Evolutionary conservation across 2,888 invertebrate genomes (phyloP).

Genomic region (Leucoma salicis): DNA sequence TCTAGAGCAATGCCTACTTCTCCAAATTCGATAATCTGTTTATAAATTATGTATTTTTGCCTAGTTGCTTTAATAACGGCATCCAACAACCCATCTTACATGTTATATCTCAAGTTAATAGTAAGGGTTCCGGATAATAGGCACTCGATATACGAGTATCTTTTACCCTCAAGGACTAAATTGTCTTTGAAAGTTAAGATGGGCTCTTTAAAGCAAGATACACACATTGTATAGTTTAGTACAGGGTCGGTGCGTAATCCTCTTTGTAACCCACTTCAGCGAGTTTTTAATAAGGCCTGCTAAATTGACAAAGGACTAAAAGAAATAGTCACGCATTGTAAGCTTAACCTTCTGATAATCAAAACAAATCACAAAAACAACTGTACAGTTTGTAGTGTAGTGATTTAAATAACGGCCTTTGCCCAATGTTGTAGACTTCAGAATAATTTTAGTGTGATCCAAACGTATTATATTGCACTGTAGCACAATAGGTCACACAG

Average conservation of each 20-base stretch:
- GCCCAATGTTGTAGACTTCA: too few relatives aligned
- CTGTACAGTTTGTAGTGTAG: too few relatives aligned
- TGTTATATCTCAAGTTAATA: neutral
- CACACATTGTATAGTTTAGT: neutral
- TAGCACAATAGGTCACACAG: too few relatives aligned
- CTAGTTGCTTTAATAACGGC: neutral
- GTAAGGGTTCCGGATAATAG: neutral
- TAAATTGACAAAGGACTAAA: neutral
- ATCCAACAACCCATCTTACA: neutral
- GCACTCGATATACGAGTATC: neutral
- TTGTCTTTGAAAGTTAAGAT: neutral
- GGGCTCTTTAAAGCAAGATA: neutral
- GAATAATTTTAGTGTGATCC: too few relatives aligned
- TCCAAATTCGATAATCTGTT: neutral
- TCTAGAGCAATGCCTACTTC: too few relatives aligned
- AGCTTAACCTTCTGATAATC: constrained; percentile 1
- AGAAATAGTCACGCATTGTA: constrained; percentile 1
- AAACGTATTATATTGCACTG: too few relatives aligned
- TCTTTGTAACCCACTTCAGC: neutral
- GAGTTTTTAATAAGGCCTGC: neutral
- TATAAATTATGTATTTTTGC: neutral
- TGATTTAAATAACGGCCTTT: too few relatives aligned
- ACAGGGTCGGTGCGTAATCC: neutral
- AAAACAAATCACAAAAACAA: too few relatives aligned
- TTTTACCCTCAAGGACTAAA: neutral